These are phyloP conservation scores for Palaemon carinicauda DNA, from an alignment of 1,140 invertebrate species.

Conservation along the genomic window DNA sequence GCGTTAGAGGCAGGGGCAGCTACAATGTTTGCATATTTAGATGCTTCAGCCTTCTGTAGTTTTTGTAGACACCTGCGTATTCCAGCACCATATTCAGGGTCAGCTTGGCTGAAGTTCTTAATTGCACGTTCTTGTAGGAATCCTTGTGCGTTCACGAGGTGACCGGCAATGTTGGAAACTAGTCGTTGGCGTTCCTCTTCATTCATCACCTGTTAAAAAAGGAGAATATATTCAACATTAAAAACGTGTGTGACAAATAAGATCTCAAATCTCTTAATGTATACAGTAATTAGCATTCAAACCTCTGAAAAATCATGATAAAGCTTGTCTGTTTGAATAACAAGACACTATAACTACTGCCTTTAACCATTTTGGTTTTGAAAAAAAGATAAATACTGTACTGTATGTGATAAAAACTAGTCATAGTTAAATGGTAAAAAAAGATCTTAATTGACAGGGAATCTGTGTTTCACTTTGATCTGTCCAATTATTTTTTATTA, in stretches of 20 bases:
- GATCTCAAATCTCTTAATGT: not conserved
- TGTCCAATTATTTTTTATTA: too few species aligned
- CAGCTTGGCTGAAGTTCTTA: slow-evolving; percentile 49
- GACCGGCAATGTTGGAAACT: slow-evolving; percentile 81
- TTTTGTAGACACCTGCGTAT: slow-evolving; percentile 30
- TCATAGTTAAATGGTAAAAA: too few species aligned
- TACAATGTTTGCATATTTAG: not conserved
- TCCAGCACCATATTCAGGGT: slow-evolving; percentile 43
- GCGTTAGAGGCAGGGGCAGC: slow-evolving; percentile 36
- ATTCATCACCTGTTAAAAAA: slow-evolving; percentile 72
- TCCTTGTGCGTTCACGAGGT: slow-evolving; percentile 78
- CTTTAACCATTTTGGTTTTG: too few species aligned
- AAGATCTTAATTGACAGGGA: too few species aligned
- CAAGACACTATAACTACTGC: too few species aligned
- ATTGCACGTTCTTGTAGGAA: slow-evolving; percentile 76
- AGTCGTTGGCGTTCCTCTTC: slow-evolving; percentile 76
- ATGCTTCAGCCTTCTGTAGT: not conserved
- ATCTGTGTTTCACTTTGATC: too few species aligned
- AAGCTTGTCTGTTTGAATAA: too few species aligned
- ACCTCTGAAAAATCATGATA: too few species aligned
- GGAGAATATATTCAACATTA: not conserved
- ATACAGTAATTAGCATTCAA: too few species aligned
- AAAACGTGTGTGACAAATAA: not conserved
- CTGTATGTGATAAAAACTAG: too few species aligned
- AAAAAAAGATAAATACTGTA: too few species aligned